Evolutionary conservation across 2,797 vertebrate genomes (phyloP).

Genomic region (Florisuga fusca): DNA sequence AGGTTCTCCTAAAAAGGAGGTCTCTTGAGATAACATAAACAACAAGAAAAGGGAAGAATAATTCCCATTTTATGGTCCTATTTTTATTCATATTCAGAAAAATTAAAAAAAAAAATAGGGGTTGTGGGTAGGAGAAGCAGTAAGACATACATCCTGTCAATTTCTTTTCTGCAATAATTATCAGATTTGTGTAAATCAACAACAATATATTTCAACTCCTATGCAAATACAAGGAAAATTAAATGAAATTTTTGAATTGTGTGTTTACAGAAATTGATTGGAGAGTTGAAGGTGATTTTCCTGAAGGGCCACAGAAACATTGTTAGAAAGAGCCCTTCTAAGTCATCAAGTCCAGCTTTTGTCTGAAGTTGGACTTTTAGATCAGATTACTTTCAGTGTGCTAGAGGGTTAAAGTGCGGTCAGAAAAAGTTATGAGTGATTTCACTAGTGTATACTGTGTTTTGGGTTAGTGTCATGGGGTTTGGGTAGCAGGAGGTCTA

Average conservation of each 20-base stretch:
- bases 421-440: neutral
- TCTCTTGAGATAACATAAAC: neutral
- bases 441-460: neutral
- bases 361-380: neutral
- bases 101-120: neutral
- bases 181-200: neutral
- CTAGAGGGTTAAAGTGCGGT: neutral
- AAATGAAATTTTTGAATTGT: neutral
- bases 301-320: neutral
- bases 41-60: neutral
- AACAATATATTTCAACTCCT: neutral
- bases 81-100: neutral
- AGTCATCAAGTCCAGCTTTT: fast-evolving
- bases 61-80: neutral
- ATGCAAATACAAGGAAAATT: neutral
- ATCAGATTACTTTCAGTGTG: neutral
- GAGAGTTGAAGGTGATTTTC: neutral
- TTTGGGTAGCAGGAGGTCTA: too few relatives aligned
- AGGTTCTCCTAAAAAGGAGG: neutral
- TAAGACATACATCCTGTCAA: neutral
- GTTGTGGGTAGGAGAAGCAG: neutral
- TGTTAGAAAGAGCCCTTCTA: neutral
- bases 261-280: neutral
- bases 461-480: too few relatives aligned
- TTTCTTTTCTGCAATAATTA: neutral